Evolutionary conservation across 2,797 vertebrate species (phyloP), one percentile per base, ranked within the genome.

Genomic region (Trematomus bernacchii): DNA sequence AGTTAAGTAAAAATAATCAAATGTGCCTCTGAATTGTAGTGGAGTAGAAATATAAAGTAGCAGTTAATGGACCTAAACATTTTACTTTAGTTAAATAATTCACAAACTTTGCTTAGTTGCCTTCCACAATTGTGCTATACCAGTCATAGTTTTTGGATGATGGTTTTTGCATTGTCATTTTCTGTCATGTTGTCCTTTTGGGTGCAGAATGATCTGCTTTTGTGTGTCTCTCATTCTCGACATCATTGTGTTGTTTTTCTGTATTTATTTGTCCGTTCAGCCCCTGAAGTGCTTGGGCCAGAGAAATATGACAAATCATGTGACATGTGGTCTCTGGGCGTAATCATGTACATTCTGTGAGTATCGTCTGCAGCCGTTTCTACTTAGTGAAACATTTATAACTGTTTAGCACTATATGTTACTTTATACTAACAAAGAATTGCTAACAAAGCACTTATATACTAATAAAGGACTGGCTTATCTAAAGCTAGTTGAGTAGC

Each of bases 301-400:
- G 97, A 99, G 91, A 99, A 99, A 87, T 99, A 99, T 59, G 98
- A 99, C 94, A 99, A 97, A 82, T 99, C 97, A 10, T 99, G 98
- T 90, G 98, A 99, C 92, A 99, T 99, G 97, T 99, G 98, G 98
- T 99, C 98, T 2, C 91, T 99, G 89, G 98, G 98, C 1, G 98
- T 99, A 76, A 99, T 98, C 90, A 99, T 97, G 92, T 99, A 99
- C 63, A 99, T 99, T 77, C 95, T 99, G 98, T 99, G 91, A 97
- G 97, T 97, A 93, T 80, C 18, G 14, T 66, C 50, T 71, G 33
- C 27, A 65, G 46, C 16, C 13, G 46, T 54, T 68, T 57, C 10
- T 57, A 66, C 27, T 50, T 21, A 10, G 12, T 58, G 8, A 23
- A 40, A 55, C 53, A 23, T 37, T 23, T 59, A n/a, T n/a, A 37